phyloP scores from a whole-genome alignment of 1,140 invertebrate species.

The Drosophila subpulchrella region DNA sequence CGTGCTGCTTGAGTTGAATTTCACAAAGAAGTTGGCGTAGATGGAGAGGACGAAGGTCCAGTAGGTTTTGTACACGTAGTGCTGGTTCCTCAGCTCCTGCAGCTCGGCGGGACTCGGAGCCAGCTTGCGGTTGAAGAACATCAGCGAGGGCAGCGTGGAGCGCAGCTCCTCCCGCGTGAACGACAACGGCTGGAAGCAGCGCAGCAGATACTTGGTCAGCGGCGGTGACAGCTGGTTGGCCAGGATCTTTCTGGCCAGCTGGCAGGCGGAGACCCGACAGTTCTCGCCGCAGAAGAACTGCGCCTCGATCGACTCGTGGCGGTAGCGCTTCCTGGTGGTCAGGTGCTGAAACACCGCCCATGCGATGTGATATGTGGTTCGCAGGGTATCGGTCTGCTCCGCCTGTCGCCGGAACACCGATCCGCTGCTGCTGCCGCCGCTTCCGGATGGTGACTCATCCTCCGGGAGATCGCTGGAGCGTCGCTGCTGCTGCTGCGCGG shows the following conservation, averaged over 20 bases:
- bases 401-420: conserved; percentile 54
- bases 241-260: conserved; percentile 76
- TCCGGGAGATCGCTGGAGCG: conserved; percentile 35
- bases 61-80: conserved; percentile 83
- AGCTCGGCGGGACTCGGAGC: conserved; percentile 73
- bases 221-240: conserved; percentile 76
- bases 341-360: conserved; percentile 82
- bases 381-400: conserved; percentile 49
- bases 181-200: conserved; percentile 78
- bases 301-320: conserved; percentile 66
- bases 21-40: conserved; percentile 81
- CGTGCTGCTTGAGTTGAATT: conserved; percentile 67
- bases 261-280: conserved; percentile 73
- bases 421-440: conserved; percentile 19
- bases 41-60: conserved; percentile 82
- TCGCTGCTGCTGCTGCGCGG: conserved; percentile 48
- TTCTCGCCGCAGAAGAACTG: conserved; percentile 77
- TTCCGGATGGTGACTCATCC: conserved; percentile 19
- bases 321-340: conserved; percentile 74
- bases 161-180: conserved; percentile 76
- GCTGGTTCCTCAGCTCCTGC: conserved; percentile 73
- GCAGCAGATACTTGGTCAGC: conserved; percentile 71
- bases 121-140: conserved; percentile 81
- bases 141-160: conserved; percentile 74
- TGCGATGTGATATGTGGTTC: conserved; percentile 79